Evolutionary conservation across 2,113 vertebrate genomes (phyloP), one percentile per base, ranked within the genome.

Genomic region (Notarius quadriscutis): DNA sequence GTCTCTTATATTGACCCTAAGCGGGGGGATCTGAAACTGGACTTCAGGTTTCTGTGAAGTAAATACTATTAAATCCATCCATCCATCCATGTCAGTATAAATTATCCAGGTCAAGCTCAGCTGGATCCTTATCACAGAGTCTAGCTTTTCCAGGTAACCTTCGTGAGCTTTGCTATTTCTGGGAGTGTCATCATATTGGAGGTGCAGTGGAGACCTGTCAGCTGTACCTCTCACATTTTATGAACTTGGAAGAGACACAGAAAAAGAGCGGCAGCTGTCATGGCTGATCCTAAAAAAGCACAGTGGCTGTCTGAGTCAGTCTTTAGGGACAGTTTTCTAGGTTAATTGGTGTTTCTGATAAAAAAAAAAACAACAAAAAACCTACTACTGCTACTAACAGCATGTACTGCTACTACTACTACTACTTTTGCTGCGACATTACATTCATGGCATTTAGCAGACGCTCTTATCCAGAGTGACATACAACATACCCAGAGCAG

Each of bases 161-260:
- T 57, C 7, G 17, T 41, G 18, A 41, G 79, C 8, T 22, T 60
- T 60, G 55, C 55, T 81, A 81, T 81, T 81, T 81, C 79, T 34
- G 79, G 79, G 41, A 2, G 79, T 81, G 79, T 81, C 79, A 81
- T 60, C 79, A 81, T 60, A 41, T 60, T 22, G 79, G 77, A 60
- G 79, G 30, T 60, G 79, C 79, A 60, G 75, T 55, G 51, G 25
- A 79, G 75, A 79, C 75, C 34, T 4, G 30, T 57, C 9, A 20
- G 17, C 27, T 81, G 57, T 34, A 34, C 7, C 27, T 22, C 55
- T 81, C 18, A 41, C 57, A 12, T 41, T 60, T 41, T 58, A 34
- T 41, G 15, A 81, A 62, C 60, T 60, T 22, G 57, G 79, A 81
- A 34, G 18, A 60, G 27, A 81, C 27, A 60, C 18, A 22, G 27